Percentiles rank a stretch among this genome's conserved stretches.
phyloP scores from a whole-genome alignment of 2,113 vertebrate species.

The Scartelaos histophorus region DNA sequence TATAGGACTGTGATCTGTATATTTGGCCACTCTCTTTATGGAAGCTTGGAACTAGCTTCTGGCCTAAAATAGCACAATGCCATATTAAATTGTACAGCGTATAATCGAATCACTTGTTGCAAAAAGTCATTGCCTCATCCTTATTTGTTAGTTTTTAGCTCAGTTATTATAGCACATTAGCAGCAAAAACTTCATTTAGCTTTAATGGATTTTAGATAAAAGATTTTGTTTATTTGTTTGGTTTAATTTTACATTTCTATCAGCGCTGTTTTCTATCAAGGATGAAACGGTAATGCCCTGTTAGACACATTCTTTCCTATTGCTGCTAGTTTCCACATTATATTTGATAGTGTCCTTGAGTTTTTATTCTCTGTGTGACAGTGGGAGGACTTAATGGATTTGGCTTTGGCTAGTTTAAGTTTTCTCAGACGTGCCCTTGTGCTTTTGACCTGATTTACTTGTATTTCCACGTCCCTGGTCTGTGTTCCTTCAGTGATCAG shows the following conservation, averaged over 20 bases:
- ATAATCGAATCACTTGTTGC: background rate
- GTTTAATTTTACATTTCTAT: too few species aligned
- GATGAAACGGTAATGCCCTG: too few species aligned
- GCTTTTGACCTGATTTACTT: conserved; percentile 30
- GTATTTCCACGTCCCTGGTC: conserved; percentile 19
- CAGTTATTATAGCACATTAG: background rate
- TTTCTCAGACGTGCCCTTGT: conserved; percentile 25
- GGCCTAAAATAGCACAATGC: too few species aligned
- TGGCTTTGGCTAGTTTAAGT: conserved; percentile 12
- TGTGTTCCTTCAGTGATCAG: conserved; percentile 28
- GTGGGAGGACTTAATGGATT: too few species aligned
- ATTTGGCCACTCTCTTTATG: background rate
- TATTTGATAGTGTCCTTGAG: too few species aligned
- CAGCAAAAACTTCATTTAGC: background rate
- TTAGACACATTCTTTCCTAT: too few species aligned
- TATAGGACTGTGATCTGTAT: background rate
- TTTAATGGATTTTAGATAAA: background rate
- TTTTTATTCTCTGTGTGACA: too few species aligned
- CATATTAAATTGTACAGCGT: too few species aligned
- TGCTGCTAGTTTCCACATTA: too few species aligned
- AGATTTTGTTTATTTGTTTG: too few species aligned
- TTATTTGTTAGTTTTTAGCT: background rate
- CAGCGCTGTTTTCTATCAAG: background rate
- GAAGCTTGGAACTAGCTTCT: background rate
- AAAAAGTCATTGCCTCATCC: background rate